A percentile compares a stretch with the other conserved stretches of the same genome.
phyloP scores from a whole-genome alignment of 2,113 vertebrate genomes.

The Vulpes ferrilata region DNA sequence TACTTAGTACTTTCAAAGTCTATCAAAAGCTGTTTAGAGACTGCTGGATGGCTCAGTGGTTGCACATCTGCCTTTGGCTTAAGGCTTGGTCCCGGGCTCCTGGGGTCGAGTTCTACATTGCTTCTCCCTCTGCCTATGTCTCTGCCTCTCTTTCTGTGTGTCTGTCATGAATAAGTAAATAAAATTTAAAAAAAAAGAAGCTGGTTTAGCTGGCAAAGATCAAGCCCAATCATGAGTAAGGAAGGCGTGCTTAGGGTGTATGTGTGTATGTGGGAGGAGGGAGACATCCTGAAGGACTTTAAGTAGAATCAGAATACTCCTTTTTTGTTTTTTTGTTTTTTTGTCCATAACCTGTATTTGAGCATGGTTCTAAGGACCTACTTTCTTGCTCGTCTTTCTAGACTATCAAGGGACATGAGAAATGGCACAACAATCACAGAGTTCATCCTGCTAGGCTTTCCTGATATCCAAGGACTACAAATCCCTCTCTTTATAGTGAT shows the following conservation, averaged over 20 bases:
- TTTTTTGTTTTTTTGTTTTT: neutral
- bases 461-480: slow-evolving; percentile 44
- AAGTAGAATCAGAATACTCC: neutral
- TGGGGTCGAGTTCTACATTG: no score
- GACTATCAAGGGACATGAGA: slow-evolving; percentile 49
- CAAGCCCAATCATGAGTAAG: neutral
- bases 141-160: no score
- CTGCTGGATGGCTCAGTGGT: no score
- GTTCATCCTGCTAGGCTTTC: slow-evolving; percentile 75
- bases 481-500: slow-evolving; percentile 42
- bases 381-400: slow-evolving; percentile 5
- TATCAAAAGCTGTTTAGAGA: neutral
- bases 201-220: neutral
- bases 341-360: neutral
- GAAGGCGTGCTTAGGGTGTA: neutral
- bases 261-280: neutral
- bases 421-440: slow-evolving; percentile 60
- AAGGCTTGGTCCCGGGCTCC: no score
- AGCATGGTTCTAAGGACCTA: neutral
- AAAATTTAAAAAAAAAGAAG: no score
- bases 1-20: neutral
- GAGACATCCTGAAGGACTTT: neutral
- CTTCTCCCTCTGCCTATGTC: no score
- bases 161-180: no score
- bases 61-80: no score